These are phyloP conservation scores for Elaphurus davidianus DNA, from an alignment of 2,113 vertebrate species.

Conservation along the genomic window DNA sequence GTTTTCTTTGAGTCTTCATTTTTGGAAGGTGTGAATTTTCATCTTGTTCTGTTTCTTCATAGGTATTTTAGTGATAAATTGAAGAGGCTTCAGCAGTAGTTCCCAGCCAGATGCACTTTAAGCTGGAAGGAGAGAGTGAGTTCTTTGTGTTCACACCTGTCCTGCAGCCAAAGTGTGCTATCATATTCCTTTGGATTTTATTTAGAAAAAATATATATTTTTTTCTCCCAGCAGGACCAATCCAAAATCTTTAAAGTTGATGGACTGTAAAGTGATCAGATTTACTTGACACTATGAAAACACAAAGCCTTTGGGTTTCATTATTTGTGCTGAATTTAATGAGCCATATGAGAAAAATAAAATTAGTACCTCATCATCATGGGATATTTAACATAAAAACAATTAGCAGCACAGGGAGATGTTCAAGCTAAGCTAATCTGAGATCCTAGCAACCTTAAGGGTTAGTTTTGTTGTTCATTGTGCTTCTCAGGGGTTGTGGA, in stretches of 20 bases:
- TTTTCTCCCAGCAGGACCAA: background rate
- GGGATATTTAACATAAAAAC: constrained; percentile 47
- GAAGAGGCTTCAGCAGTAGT: constrained; percentile 38
- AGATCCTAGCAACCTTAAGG: background rate
- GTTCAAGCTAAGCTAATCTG: background rate
- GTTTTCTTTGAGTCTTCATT: constrained; percentile 59
- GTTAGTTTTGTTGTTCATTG: background rate
- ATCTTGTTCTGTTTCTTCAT: constrained; percentile 53
- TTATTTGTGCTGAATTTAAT: constrained; percentile 69
- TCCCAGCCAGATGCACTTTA: constrained; percentile 63
- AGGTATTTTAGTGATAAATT: constrained; percentile 66
- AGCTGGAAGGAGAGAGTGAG: constrained; percentile 44
- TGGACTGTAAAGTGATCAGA: constrained; percentile 69
- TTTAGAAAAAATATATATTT: background rate
- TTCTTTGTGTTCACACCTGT: constrained; percentile 53
- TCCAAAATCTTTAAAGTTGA: constrained; percentile 56
- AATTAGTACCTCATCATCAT: constrained; percentile 30
- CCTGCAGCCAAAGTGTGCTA: constrained; percentile 18
- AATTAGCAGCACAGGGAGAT: constrained; percentile 23
- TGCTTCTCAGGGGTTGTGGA: background rate
- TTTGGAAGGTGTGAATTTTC: constrained; percentile 64
- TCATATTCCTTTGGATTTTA: constrained; percentile 39
- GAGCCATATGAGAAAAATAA: constrained; percentile 40
- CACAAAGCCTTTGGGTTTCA: constrained; percentile 7
- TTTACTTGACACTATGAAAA: constrained; percentile 57